Evolutionary conservation across 1,140 invertebrate species (phyloP).

Genomic region (Sycophila sp.): DNA sequence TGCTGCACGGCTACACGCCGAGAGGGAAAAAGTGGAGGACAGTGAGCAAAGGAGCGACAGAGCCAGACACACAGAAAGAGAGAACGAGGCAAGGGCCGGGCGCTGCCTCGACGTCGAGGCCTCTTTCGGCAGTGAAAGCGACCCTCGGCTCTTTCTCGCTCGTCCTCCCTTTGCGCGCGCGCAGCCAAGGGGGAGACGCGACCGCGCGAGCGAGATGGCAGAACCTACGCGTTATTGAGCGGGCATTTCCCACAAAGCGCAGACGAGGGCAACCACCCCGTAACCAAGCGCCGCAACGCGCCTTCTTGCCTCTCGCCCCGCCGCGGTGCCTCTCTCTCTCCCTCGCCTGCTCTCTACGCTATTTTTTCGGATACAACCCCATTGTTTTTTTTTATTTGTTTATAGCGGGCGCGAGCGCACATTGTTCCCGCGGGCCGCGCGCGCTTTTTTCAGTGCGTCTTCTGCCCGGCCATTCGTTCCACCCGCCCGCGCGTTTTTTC

Average conservation of each 20-base stretch:
- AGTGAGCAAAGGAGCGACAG: not conserved
- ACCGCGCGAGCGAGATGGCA: slow-evolving; percentile 38
- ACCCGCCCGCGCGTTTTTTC: not conserved
- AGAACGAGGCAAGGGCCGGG: not conserved
- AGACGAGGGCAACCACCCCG: slow-evolving; percentile 65
- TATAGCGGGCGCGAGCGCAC: slow-evolving; percentile 27
- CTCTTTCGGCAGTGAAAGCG: slow-evolving; percentile 38
- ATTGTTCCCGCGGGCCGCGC: too few relatives aligned
- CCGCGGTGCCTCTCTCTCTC: slow-evolving; percentile 34
- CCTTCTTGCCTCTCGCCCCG: slow-evolving; percentile 41
- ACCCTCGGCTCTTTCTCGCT: slow-evolving; percentile 19
- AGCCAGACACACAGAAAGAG: not conserved
- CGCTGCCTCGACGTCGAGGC: not conserved
- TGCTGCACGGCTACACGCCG: not conserved
- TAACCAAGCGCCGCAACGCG: slow-evolving; percentile 51
- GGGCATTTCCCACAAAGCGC: slow-evolving; percentile 64
- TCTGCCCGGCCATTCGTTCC: slow-evolving; percentile 23
- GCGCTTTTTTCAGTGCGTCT: too few relatives aligned
- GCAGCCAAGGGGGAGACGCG: slow-evolving; percentile 19
- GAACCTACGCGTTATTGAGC: slow-evolving; percentile 62
- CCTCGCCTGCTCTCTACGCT: slow-evolving; percentile 3
- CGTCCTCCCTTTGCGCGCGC: slow-evolving; percentile 3
- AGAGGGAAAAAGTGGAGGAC: slow-evolving; percentile 12
- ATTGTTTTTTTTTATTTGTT: not conserved
- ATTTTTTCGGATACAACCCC: slow-evolving; percentile 2